Base-by-base conservation (phyloP, 2,888 invertebrate species). In the Scaptomyza reducta region DNA sequence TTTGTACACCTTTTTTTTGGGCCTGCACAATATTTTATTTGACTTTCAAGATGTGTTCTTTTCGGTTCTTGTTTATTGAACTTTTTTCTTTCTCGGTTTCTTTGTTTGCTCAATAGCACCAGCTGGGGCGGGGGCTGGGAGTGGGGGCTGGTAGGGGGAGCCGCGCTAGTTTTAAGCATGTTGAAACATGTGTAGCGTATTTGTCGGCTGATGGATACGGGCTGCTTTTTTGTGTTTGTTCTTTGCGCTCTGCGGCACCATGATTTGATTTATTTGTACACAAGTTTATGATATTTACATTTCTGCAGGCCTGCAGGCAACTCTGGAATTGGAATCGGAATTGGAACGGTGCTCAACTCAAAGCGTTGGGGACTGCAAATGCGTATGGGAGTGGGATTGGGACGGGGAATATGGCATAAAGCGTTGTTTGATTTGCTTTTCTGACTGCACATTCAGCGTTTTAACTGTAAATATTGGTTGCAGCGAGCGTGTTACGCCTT, bases 261-360 rank as follows among this genome's bases (percentile, higher is more conserved):
- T 65, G 72, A 81, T 81, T 82, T 84, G 84, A 82, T 84, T 82
- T 82, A 82, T 84, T 81, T 82, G 81, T 82, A 79, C 84, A 84
- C 76, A 76, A 69, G 66, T 82, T 82, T 82, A 80, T 82, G 74
- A 77, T 84, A 84, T 82, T 82, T 84, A 81, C 81, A 80, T 77
- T 72, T 69, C 74, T 63, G 70, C 38, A 59, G 49, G 60, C 41
- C 59, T 49, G 53, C 54, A 42, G 42, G 25, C 29, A 46, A 11
- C 29, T 6, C 27, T 27, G 14, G 29, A 16, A 40, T 10, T 40
- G 29, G 14, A 10, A 10, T 10, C 9, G 25, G 10, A 10, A 14
- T 14, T 7, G 22, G 13, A 9, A 25, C 41, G 44, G 44, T n/a
- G 9, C 22, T 38, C 0, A 38, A 38, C 38, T 38, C 38, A 38